A percentile compares a stretch with the other conserved stretches of the same genome.
Conservation (phyloP, 35 echinoderm and acorn worm genomes). For the Amphiura filiformis region DNA sequence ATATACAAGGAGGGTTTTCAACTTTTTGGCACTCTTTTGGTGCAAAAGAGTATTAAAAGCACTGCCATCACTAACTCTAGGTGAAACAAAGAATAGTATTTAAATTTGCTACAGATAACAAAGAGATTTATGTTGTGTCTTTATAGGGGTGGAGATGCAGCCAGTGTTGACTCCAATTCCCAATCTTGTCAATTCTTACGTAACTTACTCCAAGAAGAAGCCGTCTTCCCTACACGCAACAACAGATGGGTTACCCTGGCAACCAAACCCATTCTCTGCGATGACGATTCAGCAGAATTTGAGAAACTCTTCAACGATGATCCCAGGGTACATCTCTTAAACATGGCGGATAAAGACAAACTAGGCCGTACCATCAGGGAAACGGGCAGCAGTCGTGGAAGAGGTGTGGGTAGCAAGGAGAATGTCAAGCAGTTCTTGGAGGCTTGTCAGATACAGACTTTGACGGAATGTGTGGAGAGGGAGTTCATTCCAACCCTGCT, state of each 20-base stretch:
- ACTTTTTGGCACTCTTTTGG: too few relatives aligned
- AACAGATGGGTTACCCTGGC: slow-evolving; percentile 27
- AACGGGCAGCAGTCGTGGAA: not conserved
- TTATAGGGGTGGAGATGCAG: too few relatives aligned
- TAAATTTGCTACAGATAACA: too few relatives aligned
- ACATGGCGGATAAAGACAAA: not conserved
- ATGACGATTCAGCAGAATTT: not conserved
- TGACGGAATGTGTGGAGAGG: slow-evolving; percentile 17
- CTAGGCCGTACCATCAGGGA: not conserved
- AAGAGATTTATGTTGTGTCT: too few relatives aligned
- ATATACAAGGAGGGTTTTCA: too few relatives aligned
- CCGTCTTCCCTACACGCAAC: slow-evolving; percentile 16
- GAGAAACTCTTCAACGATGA: not conserved
- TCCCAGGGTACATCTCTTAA: slow-evolving; percentile 8
- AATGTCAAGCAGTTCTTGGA: slow-evolving; percentile 8
- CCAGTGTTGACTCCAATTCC: not conserved
- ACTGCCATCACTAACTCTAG: too few relatives aligned
- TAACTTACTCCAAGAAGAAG: not conserved
- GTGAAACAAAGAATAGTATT: too few relatives aligned
- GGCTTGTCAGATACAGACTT: slow-evolving; percentile 7
- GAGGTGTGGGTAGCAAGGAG: not conserved
- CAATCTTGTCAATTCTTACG: slow-evolving; percentile 2
- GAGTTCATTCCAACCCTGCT: slow-evolving; percentile 21
- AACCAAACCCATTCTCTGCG: slow-evolving; percentile 7
- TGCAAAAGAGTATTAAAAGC: too few relatives aligned